Conservation (phyloP, 2,888 invertebrate genomes). For the Orthosia gothica region DNA sequence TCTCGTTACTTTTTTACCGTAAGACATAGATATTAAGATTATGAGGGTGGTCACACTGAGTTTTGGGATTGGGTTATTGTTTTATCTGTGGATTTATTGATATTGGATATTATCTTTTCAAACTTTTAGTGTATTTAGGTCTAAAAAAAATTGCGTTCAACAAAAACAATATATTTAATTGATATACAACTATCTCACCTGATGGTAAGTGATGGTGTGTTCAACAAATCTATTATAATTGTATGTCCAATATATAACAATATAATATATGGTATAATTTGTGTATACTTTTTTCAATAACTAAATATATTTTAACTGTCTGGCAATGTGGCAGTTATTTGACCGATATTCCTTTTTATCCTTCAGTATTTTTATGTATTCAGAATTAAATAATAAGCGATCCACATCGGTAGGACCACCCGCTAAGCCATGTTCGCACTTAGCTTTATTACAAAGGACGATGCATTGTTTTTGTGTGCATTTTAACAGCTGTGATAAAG, state of each 20-base stretch:
- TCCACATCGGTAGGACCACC: conserved; percentile 34
- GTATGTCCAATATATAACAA: no score
- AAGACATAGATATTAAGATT: conserved; percentile 89
- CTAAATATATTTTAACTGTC: no score
- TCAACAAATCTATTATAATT: no score
- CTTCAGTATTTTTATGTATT: not conserved
- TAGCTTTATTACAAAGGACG: conserved; percentile 86
- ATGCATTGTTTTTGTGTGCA: conserved; percentile 87
- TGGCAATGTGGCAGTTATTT: no score
- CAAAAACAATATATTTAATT: no score
- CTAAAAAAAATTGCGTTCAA: no score
- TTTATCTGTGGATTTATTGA: conserved; percentile 3
- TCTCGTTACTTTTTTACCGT: conserved; percentile 87
- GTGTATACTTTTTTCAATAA: no score
- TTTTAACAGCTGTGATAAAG: conserved; percentile 91
- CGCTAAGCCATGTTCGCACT: conserved; percentile 86
- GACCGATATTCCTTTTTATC: not conserved
- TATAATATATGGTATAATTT: no score
- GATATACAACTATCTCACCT: no score
- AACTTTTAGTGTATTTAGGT: not conserved
- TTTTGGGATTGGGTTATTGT: conserved; percentile 31
- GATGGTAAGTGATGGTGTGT: no score
- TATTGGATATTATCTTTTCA: not conserved
- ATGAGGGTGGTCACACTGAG: conserved; percentile 51
- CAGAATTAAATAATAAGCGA: conserved; percentile 3